Base-by-base conservation (phyloP, 2,888 invertebrate genomes). In the Torymus aiolomorphi region DNA sequence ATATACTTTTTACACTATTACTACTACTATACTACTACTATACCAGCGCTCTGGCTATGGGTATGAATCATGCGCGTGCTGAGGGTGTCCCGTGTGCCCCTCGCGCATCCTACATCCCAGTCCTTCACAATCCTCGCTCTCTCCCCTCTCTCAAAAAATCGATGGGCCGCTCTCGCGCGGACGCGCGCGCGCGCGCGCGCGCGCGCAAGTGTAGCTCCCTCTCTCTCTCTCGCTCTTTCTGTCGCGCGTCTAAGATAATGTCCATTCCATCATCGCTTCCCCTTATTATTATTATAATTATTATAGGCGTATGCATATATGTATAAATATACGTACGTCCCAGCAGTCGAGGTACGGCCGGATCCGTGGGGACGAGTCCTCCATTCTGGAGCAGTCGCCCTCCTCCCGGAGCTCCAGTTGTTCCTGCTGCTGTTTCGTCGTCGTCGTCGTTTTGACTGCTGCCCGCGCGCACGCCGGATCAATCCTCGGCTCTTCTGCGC, bases 281-380 rank as follows among this genome's bases (percentile, higher is more conserved):
- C 1, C 0, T 31, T 31, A 5, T 31, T 31, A 5, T 31, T 31
- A 5, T 31, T 31, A 5, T 31, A 2, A 5, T 31, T 31, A 5
- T 31, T 31, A 31, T 31, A 31, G 2, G n/a, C n/a, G n/a, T n/a
- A n/a, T n/a, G n/a, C n/a, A n/a, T n/a, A n/a, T n/a, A n/a, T n/a
- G n/a, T 31, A 5, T 31, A 31, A 5, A 31, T 31, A 31, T 1
- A 88, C 90, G 89, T 82, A 90, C 90, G 81, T 90, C 90, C 90
- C 90, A 90, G 80, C 87, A 86, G 80, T 90, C 90, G 80, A 90
- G 83, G 82, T 89, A 90, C 82, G 89, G 87, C 82, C 90, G 88
- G 83, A 90, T 88, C 84, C 88, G 84, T 65, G 89, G 88, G 49
- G 89, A 87, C 72, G 89, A 84, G 83, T 90, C 89, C 84, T 89